phyloP scores from a whole-genome alignment of 2,888 invertebrate species.

The Onchidella celtica region DNA sequence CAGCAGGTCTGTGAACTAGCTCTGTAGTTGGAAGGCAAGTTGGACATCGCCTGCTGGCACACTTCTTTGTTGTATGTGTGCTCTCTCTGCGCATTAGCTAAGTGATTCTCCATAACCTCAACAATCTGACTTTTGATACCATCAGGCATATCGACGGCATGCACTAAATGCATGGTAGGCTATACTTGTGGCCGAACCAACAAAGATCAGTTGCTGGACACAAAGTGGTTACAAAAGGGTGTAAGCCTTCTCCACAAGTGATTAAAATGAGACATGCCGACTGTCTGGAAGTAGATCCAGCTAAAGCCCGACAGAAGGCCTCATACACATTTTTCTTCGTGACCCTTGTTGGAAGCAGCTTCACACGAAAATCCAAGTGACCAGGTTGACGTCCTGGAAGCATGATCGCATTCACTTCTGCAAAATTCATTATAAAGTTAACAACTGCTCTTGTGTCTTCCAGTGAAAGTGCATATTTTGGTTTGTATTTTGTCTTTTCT shows the following conservation, averaged over 20 bases:
- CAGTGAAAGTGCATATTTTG: constrained; percentile 12
- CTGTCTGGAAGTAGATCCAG: not conserved
- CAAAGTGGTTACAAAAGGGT: constrained; percentile 11
- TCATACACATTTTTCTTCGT: not conserved
- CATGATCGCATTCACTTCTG: constrained; percentile 49
- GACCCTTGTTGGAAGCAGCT: constrained; percentile 15
- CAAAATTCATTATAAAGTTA: constrained; percentile 45
- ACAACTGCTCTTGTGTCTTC: constrained; percentile 32
- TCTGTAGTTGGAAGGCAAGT: not conserved
- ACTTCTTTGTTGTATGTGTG: not conserved
- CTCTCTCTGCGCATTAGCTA: not conserved
- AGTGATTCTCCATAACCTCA: not conserved
- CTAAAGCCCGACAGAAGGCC: not conserved
- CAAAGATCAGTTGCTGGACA: constrained; percentile 17
- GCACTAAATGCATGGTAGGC: not conserved
- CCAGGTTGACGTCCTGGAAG: constrained; percentile 48
- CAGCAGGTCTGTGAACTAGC: not conserved
- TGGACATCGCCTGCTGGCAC: not conserved
- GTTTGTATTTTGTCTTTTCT: not conserved
- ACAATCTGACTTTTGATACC: not conserved
- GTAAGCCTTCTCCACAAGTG: constrained; percentile 6
- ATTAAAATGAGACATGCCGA: not conserved
- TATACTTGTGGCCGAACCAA: constrained; percentile 7
- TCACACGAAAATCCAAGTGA: constrained; percentile 1
- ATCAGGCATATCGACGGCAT: not conserved